These are phyloP conservation scores for Drosophila fuyamai DNA, from an alignment of 1,140 invertebrate genomes.

Conservation along the genomic window DNA sequence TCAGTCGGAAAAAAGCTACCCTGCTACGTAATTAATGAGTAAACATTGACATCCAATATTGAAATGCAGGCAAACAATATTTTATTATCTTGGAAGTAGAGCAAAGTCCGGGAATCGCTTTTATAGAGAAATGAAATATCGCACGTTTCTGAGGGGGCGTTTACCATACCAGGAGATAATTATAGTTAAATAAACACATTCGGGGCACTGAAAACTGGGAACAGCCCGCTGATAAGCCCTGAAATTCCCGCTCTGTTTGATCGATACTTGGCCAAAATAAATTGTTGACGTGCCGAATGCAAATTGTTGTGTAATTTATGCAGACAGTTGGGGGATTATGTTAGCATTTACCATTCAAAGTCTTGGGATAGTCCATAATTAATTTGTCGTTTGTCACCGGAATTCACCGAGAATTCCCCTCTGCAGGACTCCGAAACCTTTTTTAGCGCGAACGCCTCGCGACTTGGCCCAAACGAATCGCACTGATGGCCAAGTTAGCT, in stretches of 20 bases:
- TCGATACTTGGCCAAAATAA: constrained; percentile 52
- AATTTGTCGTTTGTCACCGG: constrained; percentile 3
- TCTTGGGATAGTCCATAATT: constrained; percentile 73
- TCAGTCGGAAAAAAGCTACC: not conserved
- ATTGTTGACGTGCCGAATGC: constrained; percentile 45
- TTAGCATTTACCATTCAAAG: constrained; percentile 64
- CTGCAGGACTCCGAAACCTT: constrained; percentile 2
- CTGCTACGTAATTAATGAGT: constrained; percentile 5
- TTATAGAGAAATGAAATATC: constrained; percentile 12
- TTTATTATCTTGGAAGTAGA: constrained; percentile 29
- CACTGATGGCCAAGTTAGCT: constrained; percentile 69
- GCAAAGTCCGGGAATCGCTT: constrained; percentile 30
- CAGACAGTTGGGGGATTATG: constrained; percentile 18
- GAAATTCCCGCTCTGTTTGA: constrained; percentile 65
- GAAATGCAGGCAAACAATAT: constrained; percentile 9
- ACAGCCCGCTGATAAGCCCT: constrained; percentile 27
- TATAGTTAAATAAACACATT: constrained; percentile 30
- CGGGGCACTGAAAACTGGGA: constrained; percentile 28
- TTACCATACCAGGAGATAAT: constrained; percentile 31
- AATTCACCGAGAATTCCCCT: not conserved
- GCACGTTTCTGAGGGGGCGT: constrained; percentile 36
- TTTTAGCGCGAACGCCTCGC: constrained; percentile 13
- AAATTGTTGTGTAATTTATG: constrained; percentile 66
- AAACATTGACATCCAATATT: constrained; percentile 17
- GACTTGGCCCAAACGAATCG: constrained; percentile 27